Evolutionary conservation across 2,113 vertebrate species (phyloP), one percentile per base, ranked within the genome.

Genomic region (Eptesicus fuscus): DNA sequence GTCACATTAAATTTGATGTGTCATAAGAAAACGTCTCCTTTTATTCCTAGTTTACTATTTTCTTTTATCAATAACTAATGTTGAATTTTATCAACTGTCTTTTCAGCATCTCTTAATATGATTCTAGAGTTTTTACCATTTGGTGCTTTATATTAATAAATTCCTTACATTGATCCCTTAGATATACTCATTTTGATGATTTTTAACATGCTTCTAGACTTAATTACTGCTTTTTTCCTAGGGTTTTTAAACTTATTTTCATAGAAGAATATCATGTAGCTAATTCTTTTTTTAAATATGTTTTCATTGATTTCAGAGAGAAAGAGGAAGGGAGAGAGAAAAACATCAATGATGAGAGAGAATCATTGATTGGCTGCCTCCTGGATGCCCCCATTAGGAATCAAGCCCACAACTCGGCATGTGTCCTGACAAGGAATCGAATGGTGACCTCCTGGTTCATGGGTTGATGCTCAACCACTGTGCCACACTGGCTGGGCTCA

Each of bases 81-180:
- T 28, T 83, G 7, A 37, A 83, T 53, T 79, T 96, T 87, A 83
- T 87, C 28, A 77, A 37, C 28, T 88, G 47, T 30, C 30, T 90
- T 95, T 88, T 77, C 20, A 92, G 35, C 74, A 83, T 84, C 28
- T 92, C 83, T 79, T 87, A 79, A 47, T 88, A 61, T 70, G 49
- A 90, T 70, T 11, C 37, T 40, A 93, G 23, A 20, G 22, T 80
- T 78, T 94, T 88, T 86, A 91, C 47, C 18, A 74, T 18, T 73
- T 91, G 47, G 35, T 65, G 22, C n/a, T 78, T 37, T 91, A 32
- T 28, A 89, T 69, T 71, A 83, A 69, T 51, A 79, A 23, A 84
- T 61, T 85, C 82, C 84, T 78, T 47, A 59, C 20, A 32, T 61
- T 69, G 30, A 69, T 69, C 47, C 17, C 13, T 88, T 93, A 87